Conservation (phyloP, 2,888 invertebrate genomes). For the Rhorus exstirpatorius region DNA sequence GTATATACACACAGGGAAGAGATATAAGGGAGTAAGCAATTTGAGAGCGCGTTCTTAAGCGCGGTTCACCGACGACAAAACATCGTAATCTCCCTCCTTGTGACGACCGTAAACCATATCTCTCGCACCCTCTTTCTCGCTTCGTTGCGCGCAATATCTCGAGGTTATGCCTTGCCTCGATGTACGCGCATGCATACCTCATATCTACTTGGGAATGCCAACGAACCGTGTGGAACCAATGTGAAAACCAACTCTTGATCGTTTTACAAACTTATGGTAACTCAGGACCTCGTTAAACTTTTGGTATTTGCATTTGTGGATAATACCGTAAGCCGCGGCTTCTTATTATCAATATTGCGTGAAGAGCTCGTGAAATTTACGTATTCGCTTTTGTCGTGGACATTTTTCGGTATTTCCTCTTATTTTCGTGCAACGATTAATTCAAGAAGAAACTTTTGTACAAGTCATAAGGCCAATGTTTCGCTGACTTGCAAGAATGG, state of each 20-base stretch:
- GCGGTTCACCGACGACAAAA: conserved; percentile 67
- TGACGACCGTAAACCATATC: conserved; percentile 1
- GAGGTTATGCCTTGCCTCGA: conserved; percentile 9
- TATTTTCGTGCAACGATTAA: too few relatives aligned
- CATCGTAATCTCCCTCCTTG: conserved; percentile 55
- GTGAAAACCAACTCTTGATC: background rate
- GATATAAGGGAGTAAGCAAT: conserved; percentile 57
- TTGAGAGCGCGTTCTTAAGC: conserved; percentile 56
- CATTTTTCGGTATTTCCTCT: too few relatives aligned
- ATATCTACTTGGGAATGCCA: background rate
- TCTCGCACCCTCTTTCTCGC: conserved; percentile 20
- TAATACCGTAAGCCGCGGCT: too few relatives aligned
- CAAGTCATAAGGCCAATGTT: too few relatives aligned
- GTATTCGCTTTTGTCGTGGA: too few relatives aligned
- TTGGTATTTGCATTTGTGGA: background rate
- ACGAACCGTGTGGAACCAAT: background rate
- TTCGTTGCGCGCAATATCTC: conserved; percentile 28
- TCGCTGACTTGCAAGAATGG: too few relatives aligned
- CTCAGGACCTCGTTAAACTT: background rate
- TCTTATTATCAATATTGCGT: too few relatives aligned
- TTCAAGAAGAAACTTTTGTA: too few relatives aligned
- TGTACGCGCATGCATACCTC: conserved; percentile 18
- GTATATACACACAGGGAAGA: background rate
- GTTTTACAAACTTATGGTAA: background rate
- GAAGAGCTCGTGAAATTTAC: background rate